Conservation (phyloP, 2,888 invertebrate genomes). For the Drosophila emarginata region DNA sequence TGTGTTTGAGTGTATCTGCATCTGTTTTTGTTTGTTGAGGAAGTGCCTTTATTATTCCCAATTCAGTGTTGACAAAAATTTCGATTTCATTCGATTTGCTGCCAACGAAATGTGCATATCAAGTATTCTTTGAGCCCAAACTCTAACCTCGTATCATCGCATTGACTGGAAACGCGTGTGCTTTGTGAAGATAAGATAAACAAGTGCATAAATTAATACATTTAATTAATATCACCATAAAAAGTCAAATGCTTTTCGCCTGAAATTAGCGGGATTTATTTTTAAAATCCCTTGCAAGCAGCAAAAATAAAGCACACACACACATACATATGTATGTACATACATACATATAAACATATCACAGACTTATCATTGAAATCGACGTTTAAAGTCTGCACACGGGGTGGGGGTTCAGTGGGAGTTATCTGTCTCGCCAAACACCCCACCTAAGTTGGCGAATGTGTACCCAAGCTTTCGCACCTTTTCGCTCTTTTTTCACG, state of each 20-base stretch:
- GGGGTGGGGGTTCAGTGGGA: neutral
- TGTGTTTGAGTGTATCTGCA: neutral
- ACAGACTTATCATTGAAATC: neutral
- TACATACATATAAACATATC: too few species aligned
- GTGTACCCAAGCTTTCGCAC: slow-evolving; percentile 50
- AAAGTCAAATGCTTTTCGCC: slow-evolving; percentile 24
- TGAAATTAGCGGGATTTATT: slow-evolving; percentile 64
- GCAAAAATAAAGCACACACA: slow-evolving; percentile 36
- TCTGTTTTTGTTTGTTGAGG: slow-evolving; percentile 15
- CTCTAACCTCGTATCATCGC: neutral
- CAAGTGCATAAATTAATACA: slow-evolving; percentile 66
- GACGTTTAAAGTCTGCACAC: neutral
- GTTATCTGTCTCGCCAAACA: slow-evolving; percentile 10
- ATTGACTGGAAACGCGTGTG: slow-evolving; percentile 18
- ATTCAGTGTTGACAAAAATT: neutral
- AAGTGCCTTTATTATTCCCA: neutral
- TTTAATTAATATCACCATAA: slow-evolving; percentile 53
- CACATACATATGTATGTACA: slow-evolving; percentile 9
- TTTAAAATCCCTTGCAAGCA: slow-evolving; percentile 34
- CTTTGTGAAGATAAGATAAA: slow-evolving; percentile 37
- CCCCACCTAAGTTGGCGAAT: neutral
- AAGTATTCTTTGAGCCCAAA: neutral
- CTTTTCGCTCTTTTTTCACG: slow-evolving; percentile 30
- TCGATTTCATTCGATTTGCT: slow-evolving; percentile 1
- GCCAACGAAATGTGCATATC: slow-evolving; percentile 11